A percentile compares a stretch with the other conserved stretches of the same genome.
Conservation (phyloP, 2,113 vertebrate species). For the Shinisaurus crocodilurus region DNA sequence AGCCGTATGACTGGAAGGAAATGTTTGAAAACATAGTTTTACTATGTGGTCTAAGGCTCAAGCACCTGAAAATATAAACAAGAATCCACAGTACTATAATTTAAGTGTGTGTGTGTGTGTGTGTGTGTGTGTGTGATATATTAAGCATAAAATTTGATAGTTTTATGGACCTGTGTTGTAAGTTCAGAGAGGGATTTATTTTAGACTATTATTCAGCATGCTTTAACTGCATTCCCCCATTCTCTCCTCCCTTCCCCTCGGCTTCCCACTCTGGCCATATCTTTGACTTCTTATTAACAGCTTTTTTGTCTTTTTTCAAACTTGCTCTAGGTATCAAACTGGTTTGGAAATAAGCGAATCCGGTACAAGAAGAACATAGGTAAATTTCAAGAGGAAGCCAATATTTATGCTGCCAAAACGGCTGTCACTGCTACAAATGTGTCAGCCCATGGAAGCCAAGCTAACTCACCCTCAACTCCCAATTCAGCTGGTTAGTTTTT, state of each 20-base stretch:
- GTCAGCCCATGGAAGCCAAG: constrained; percentile 98
- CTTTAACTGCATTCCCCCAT: constrained; percentile 2
- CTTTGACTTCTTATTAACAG: constrained; percentile 25
- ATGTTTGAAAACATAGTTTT: background rate
- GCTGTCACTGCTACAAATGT: constrained; percentile 96
- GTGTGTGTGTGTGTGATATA: background rate
- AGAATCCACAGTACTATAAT: background rate
- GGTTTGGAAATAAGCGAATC: constrained; percentile 99
- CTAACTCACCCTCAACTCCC: constrained; percentile 98
- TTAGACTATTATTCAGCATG: background rate
- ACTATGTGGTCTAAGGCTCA: background rate
- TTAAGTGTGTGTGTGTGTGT: background rate
- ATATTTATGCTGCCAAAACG: constrained; percentile 99
- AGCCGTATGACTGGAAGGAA: background rate
- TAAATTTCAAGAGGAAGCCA: constrained; percentile 99
- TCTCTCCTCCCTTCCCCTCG: background rate
- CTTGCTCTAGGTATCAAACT: constrained; percentile 95
- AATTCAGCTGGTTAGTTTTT: constrained; percentile 97
- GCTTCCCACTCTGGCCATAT: background rate
- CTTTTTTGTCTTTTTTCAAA: constrained; percentile 61
- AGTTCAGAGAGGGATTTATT: background rate
- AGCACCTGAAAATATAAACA: background rate
- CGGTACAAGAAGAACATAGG: constrained; percentile 99
- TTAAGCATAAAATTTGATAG: background rate
- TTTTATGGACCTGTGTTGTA: background rate